Evolutionary conservation across 2,113 vertebrate genomes (phyloP).

Genomic region (Zapus hudsonius): DNA sequence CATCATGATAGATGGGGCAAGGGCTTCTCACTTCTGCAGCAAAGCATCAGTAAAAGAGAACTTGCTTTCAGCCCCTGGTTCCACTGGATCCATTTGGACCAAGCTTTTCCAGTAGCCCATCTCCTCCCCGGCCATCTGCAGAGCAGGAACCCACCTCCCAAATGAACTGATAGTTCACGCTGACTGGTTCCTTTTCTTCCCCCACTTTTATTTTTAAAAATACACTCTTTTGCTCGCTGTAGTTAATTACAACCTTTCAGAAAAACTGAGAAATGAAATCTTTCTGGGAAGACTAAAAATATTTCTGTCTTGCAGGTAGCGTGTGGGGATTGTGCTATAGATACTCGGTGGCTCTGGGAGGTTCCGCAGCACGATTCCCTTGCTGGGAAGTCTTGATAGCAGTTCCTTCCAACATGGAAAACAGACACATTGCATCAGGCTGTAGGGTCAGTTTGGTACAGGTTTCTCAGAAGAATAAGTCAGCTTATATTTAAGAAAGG

Average conservation of each 20-base stretch:
- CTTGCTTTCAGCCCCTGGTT: background rate
- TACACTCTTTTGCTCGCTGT: conserved; percentile 56
- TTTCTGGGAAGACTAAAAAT: conserved; percentile 77
- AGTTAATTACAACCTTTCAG: conserved; percentile 80
- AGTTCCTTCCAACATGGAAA: background rate
- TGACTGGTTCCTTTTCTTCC: background rate
- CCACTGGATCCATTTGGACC: background rate
- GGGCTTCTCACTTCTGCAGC: background rate
- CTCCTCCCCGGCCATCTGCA: conserved; percentile 4
- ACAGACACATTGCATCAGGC: background rate
- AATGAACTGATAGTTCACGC: background rate
- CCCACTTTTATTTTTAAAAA: conserved; percentile 62
- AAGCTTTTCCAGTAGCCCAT: accelerated
- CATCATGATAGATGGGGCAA: background rate
- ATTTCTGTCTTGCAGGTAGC: conserved; percentile 70
- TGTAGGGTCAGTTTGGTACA: background rate
- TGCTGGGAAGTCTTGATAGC: background rate
- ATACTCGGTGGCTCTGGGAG: background rate
- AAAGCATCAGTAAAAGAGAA: background rate
- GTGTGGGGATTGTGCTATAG: background rate
- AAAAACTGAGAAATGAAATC: conserved; percentile 70
- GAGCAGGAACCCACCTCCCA: conserved; percentile 10
- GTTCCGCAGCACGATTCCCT: background rate
- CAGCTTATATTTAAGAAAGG: background rate
- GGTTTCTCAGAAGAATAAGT: background rate